Conservation (phyloP, 2,888 invertebrate genomes). For the Cybosia mesomella region DNA sequence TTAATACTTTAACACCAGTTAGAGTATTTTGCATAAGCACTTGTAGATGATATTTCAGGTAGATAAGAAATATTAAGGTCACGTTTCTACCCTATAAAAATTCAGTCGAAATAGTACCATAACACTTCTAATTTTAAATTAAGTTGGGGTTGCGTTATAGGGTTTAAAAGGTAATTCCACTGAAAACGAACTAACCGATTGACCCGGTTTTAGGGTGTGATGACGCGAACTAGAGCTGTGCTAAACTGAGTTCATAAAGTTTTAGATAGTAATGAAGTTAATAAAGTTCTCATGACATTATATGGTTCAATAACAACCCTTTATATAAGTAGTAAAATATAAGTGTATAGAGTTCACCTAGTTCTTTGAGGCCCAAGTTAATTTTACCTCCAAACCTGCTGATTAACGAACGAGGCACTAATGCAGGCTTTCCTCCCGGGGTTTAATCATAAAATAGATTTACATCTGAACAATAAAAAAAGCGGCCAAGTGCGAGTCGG, state of each 20-base stretch:
- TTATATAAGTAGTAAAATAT: too few relatives aligned
- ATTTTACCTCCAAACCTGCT: too few relatives aligned
- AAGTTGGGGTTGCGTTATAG: slow-evolving; percentile 6
- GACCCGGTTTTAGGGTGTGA: neutral
- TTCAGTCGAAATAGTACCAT: neutral
- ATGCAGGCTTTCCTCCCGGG: too few relatives aligned
- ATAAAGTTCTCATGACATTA: too few relatives aligned
- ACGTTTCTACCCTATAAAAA: neutral
- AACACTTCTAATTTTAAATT: neutral
- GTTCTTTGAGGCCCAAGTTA: too few relatives aligned
- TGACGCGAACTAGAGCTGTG: neutral
- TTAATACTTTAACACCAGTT: neutral
- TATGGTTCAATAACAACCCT: too few relatives aligned
- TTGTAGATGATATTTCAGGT: neutral
- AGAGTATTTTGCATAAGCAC: neutral
- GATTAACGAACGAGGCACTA: too few relatives aligned
- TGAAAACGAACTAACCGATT: slow-evolving; percentile 13
- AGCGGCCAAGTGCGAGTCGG: too few relatives aligned
- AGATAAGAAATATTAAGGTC: neutral
- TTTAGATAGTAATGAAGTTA: too few relatives aligned
- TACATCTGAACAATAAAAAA: too few relatives aligned
- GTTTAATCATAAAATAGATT: too few relatives aligned
- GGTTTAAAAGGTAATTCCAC: slow-evolving; percentile 14
- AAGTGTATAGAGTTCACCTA: too few relatives aligned
- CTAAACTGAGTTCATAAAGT: neutral